Evolutionary conservation across 2,113 vertebrate genomes (phyloP).

Genomic region (Ageneiosus marmoratus): DNA sequence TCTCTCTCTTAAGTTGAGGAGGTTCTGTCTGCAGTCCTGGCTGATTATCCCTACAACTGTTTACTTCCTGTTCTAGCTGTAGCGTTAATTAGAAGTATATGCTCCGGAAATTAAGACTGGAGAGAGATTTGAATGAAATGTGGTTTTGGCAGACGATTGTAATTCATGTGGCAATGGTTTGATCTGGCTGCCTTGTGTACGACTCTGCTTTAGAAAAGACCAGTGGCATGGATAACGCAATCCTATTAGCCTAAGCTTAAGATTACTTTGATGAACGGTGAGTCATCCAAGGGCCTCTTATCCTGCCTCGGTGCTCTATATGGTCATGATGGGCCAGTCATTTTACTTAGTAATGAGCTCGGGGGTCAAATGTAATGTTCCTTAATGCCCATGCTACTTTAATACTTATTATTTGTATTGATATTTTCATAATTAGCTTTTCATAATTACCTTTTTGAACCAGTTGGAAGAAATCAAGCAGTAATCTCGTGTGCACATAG

Average conservation of each 20-base stretch:
- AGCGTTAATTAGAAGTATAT: neutral
- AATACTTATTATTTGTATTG: neutral
- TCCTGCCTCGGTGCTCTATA: constrained; percentile 52
- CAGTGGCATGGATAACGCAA: constrained; percentile 53
- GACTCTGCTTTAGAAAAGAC: constrained; percentile 19
- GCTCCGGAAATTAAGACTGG: neutral
- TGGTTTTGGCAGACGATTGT: neutral
- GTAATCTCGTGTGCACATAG: neutral
- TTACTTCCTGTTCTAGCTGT: neutral
- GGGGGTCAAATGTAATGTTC: constrained; percentile 26
- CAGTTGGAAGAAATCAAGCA: neutral
- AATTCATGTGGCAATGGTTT: constrained; percentile 53
- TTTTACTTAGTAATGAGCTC: constrained; percentile 35
- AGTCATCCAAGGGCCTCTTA: constrained; percentile 46
- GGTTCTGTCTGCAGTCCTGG: neutral
- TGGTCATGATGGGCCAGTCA: constrained; percentile 40
- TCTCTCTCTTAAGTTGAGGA: neutral
- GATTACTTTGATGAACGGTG: constrained; percentile 68
- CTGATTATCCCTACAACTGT: neutral
- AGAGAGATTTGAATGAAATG: neutral
- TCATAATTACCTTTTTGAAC: neutral
- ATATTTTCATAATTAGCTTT: neutral
- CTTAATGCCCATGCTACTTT: neutral
- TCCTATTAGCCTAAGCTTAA: constrained; percentile 71
- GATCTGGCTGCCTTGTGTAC: constrained; percentile 50